phyloP scores from a whole-genome alignment of 2,888 invertebrate species.

The Oxytorus armatus region DNA sequence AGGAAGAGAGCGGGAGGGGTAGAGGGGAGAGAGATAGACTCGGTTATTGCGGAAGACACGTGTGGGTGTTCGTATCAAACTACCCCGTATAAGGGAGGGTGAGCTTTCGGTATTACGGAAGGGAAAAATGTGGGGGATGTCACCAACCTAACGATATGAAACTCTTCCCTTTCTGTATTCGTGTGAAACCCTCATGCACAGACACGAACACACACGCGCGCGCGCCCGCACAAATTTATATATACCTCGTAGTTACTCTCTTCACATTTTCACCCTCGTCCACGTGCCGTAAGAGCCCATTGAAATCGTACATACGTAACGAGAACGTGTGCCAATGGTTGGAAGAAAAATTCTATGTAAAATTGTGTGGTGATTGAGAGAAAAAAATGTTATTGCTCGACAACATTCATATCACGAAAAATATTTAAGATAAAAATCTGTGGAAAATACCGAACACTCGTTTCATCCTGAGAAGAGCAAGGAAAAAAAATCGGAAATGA shows the following conservation, averaged over 20 bases:
- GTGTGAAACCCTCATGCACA: no score
- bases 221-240: conserved; percentile 5
- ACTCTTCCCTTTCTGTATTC: conserved; percentile 49
- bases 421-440: no score
- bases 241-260: conserved; percentile 45
- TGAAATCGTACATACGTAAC: conserved; percentile 33
- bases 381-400: no score
- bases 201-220: no score
- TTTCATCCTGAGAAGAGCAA: no score
- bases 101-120: conserved; percentile 48
- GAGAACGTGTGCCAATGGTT: not conserved
- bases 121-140: conserved; percentile 63
- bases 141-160: conserved; percentile 50
- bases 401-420: no score
- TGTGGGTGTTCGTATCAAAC: conserved; percentile 65
- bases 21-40: not conserved
- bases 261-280: conserved; percentile 51
- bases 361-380: not conserved
- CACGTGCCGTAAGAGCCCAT: conserved; percentile 45
- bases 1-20: no score
- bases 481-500: no score
- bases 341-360: not conserved
- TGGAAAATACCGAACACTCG: no score
- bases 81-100: conserved; percentile 54
- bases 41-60: conserved; percentile 66